A percentile compares a stretch with the other conserved stretches of the same genome.
phyloP scores from a whole-genome alignment of 2,888 invertebrate genomes.

The Agrochola lychnidis region DNA sequence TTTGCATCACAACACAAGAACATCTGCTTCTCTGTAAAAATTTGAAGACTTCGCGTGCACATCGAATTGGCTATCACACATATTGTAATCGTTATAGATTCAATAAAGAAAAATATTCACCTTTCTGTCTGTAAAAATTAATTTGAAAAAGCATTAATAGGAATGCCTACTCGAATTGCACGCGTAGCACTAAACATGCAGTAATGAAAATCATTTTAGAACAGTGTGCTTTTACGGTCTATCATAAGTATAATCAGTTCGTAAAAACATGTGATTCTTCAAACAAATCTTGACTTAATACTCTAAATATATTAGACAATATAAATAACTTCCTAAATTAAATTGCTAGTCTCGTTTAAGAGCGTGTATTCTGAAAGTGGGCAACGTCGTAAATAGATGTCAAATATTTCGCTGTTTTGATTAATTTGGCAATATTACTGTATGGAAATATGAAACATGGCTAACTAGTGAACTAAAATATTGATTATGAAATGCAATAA shows the following conservation, averaged over 20 bases:
- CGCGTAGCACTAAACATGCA: background rate
- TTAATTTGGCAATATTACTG: too few relatives aligned
- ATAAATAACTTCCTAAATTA: background rate
- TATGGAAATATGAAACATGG: too few relatives aligned
- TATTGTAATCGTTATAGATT: background rate
- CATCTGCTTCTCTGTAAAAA: background rate
- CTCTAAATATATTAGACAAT: background rate
- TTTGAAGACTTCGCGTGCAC: background rate
- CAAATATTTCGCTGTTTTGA: too few relatives aligned
- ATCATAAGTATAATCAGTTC: background rate
- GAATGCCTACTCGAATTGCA: background rate
- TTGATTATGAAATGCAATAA: too few relatives aligned
- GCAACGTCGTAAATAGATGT: too few relatives aligned
- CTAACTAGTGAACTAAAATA: too few relatives aligned
- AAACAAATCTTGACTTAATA: background rate
- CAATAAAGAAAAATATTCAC: too few relatives aligned
- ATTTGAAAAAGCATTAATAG: background rate
- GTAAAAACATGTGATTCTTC: background rate
- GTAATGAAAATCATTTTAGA: background rate
- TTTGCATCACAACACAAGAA: background rate
- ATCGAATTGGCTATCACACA: background rate
- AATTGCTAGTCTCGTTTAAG: background rate
- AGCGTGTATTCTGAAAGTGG: too few relatives aligned
- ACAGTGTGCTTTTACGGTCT: background rate
- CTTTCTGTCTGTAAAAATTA: too few relatives aligned